Evolutionary conservation across 2,797 vertebrate species (phyloP).

Genomic region (Gambusia yucatana): DNA sequence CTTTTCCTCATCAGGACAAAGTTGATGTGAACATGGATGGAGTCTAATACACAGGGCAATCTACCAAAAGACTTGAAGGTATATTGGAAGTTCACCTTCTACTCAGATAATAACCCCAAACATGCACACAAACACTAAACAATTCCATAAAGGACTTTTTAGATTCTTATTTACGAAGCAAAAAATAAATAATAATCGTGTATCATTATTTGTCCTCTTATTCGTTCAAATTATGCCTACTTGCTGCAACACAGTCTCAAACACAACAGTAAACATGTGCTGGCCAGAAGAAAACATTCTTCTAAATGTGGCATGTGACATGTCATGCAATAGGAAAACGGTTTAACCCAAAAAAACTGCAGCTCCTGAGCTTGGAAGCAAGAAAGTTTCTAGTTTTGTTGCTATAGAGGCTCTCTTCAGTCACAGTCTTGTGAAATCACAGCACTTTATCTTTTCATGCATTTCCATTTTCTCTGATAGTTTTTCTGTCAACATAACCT

Average conservation of each 20-base stretch:
- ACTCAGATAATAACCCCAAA: not conserved
- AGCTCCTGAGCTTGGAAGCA: not conserved
- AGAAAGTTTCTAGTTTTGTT: conserved; percentile 1
- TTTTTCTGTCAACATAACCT: conserved; percentile 38
- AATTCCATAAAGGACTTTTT: not conserved
- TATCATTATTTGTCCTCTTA: too few species aligned
- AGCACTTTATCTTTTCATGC: conserved; percentile 5
- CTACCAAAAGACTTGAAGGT: not conserved
- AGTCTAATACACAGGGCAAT: not conserved
- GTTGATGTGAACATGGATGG: not conserved
- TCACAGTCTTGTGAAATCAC: conserved; percentile 4
- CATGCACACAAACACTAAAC: not conserved
- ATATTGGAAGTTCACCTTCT: not conserved
- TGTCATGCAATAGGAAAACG: not conserved
- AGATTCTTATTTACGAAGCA: not conserved
- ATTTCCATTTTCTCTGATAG: conserved; percentile 8
- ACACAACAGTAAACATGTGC: not conserved
- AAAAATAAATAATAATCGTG: not conserved
- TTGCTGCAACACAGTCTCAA: not conserved
- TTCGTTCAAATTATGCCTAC: not conserved
- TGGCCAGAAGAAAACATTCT: not conserved
- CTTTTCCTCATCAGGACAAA: not conserved
- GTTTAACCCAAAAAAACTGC: not conserved
- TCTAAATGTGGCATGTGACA: not conserved
- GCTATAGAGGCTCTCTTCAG: not conserved